Base-by-base conservation (phyloP, 2,888 invertebrate genomes). In the Rhodophaea formosa region DNA sequence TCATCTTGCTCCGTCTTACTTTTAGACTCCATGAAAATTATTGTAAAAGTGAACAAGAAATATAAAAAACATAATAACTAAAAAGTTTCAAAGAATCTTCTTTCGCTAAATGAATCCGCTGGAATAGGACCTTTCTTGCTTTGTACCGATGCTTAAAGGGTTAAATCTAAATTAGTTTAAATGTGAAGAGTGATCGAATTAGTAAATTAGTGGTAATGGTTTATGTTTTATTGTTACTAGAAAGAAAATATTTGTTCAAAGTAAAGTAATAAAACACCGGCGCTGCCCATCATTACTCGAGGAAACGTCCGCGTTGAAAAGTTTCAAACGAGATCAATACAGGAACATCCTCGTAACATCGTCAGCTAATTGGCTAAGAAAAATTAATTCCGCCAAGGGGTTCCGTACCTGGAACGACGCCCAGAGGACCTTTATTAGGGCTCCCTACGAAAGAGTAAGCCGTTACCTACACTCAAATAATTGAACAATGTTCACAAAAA, bases 351-450 rank as follows among this genome's bases (percentile, higher is more conserved):
- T 74, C 66, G 66, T 68, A 79, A 82, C 89, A 86, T 77, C 68
- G 72, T 72, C 77, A 75, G 80, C 82, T 88, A 89, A 89, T 90
- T 89, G 87, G 79, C 73, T 78, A 88, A 89, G 90, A 91, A 91
- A 90, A 90, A 89, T 89, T 90, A 91, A 90, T 90, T 88, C 75
- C 70, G 60, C 70, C 69, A 87, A 90, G 86, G 88, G 91, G 88
- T 88, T 86, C 75, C 72, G 69, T 69, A 67, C 70, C 64, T 65
- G 60, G 64, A 87, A 87, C 83, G 85, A 82, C 65, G 73, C 90
- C 90, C 88, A 54, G 61, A 72, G 88, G 88, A 77, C 79, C 76
- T 60, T 72, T 82, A 82, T 74, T 72, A 75, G 61, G 72, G 73
- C 74, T 69, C 71, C 80, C 75, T 69, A 70, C 71, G 71, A 80